Evolutionary conservation across 2,113 vertebrate species (phyloP).

Genomic region (Peromyscus maniculatus): DNA sequence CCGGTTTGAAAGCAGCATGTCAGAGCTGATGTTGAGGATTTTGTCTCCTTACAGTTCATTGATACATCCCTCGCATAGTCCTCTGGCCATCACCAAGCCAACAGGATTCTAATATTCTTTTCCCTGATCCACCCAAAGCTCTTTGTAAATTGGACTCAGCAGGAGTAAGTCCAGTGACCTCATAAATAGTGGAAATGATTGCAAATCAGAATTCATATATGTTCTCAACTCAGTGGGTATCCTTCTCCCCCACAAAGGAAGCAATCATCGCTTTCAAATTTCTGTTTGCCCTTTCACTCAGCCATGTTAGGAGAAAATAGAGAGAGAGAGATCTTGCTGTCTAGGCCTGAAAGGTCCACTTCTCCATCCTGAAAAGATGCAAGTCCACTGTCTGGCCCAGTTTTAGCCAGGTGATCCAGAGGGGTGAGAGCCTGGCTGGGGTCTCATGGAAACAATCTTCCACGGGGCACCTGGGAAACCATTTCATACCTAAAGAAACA

Average conservation of each 20-base stretch:
- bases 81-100: slow-evolving; percentile 86
- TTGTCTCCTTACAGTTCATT: slow-evolving; percentile 69
- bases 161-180: slow-evolving; percentile 90
- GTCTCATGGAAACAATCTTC: not conserved
- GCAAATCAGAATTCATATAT: slow-evolving; percentile 90
- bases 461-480: not conserved
- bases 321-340: slow-evolving; percentile 79
- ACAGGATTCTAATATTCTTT: slow-evolving; percentile 87
- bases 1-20: slow-evolving; percentile 52
- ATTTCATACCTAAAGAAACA: not conserved
- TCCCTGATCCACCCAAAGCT: slow-evolving; percentile 88
- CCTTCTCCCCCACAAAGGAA: slow-evolving; percentile 88
- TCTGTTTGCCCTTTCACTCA: slow-evolving; percentile 91
- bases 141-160: slow-evolving; percentile 91
- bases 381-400: not conserved
- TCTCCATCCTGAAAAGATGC: slow-evolving; percentile 59
- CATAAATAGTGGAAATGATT: slow-evolving; percentile 92
- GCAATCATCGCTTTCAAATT: slow-evolving; percentile 90
- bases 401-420: not conserved
- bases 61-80: slow-evolving; percentile 74
- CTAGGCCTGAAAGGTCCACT: slow-evolving; percentile 75
- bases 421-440: not conserved
- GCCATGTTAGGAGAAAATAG: slow-evolving; percentile 87
- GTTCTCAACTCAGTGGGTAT: slow-evolving; percentile 89
- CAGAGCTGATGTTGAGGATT: slow-evolving; percentile 43